phyloP scores from a whole-genome alignment of 2,797 vertebrate species.

The Anguilla marmorata region DNA sequence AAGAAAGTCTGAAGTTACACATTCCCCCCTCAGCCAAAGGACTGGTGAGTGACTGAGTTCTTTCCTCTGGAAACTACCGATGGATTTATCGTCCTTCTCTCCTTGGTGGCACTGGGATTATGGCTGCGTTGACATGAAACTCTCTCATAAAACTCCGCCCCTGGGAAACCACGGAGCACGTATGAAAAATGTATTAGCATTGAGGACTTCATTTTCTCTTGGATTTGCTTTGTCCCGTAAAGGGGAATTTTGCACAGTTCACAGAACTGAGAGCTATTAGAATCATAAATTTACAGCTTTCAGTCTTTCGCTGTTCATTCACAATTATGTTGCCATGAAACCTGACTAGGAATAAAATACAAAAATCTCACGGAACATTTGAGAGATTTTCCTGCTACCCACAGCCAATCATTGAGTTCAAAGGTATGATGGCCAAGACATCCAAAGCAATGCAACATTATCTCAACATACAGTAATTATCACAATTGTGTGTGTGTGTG shows the following conservation, averaged over 20 bases:
- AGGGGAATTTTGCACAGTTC: background rate
- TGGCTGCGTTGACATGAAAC: constrained; percentile 17
- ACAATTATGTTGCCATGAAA: constrained; percentile 18
- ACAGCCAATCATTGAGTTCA: too few species aligned
- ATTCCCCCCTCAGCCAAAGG: background rate
- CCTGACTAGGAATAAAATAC: constrained; percentile 14
- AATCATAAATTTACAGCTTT: background rate
- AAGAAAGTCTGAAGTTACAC: background rate
- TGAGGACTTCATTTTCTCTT: constrained; percentile 15
- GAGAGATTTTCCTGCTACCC: background rate
- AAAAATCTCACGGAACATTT: background rate
- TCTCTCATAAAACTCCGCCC: constrained; percentile 24
- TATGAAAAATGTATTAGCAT: constrained; percentile 25
- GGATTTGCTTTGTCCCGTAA: background rate
- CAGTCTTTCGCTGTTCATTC: background rate
- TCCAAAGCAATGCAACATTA: too few species aligned
- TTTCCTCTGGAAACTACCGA: constrained; percentile 17
- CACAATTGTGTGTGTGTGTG: too few species aligned
- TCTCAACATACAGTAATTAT: too few species aligned
- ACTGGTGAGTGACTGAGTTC: background rate
- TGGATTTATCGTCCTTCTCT: constrained; percentile 21
- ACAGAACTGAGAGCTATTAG: background rate
- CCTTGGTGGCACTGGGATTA: constrained; percentile 18
- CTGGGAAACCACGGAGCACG: constrained; percentile 2
- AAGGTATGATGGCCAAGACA: too few species aligned